A percentile compares a stretch with the other conserved stretches of the same genome.
Evolutionary conservation across 2,797 vertebrate species (phyloP).

Genomic region (Callimico goeldii): DNA sequence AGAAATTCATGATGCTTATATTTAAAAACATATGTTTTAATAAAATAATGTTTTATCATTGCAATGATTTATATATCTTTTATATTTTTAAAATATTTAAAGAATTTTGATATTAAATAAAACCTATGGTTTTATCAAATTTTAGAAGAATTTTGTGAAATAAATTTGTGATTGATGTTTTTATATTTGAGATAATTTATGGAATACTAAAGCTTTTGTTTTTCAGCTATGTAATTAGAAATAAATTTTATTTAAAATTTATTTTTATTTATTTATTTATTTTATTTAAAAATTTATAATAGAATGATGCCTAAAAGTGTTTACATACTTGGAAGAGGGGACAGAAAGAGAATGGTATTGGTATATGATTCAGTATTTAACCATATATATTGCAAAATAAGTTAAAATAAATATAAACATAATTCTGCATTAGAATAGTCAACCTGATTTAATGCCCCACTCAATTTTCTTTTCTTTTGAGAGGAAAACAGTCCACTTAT

Average conservation of each 20-base stretch:
- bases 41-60: background rate
- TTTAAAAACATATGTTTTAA: background rate
- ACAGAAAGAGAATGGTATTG: background rate
- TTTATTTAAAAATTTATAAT: background rate
- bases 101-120: background rate
- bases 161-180: background rate
- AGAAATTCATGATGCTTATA: background rate
- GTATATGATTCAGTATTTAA: background rate
- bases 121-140: background rate
- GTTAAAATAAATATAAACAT: background rate
- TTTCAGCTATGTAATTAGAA: background rate
- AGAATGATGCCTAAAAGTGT: background rate
- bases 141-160: background rate
- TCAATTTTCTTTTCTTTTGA: background rate
- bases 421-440: background rate
- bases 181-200: background rate
- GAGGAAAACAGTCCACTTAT: background rate
- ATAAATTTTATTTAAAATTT: background rate
- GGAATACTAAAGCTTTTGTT: background rate
- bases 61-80: background rate
- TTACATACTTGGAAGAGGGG: background rate
- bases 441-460: background rate
- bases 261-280: too few species aligned
- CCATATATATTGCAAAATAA: background rate
- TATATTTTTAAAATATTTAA: background rate